phyloP scores from a whole-genome alignment of 2,888 invertebrate genomes.

The Meiosimyza platycephala region DNA sequence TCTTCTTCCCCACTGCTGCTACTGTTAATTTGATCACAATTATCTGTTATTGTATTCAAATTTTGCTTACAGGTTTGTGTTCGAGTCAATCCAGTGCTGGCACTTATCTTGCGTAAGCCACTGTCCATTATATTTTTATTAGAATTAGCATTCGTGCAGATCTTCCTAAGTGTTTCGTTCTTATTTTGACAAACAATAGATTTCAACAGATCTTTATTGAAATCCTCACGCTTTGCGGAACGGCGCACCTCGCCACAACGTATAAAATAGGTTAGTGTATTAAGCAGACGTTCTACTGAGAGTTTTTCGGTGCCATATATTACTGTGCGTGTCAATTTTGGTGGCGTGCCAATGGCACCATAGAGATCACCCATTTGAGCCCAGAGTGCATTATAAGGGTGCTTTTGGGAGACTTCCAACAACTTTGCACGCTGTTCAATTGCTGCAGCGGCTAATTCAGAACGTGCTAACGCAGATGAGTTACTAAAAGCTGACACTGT shows the following conservation, averaged over 20 bases:
- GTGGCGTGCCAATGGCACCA: conserved; percentile 85
- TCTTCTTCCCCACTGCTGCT: conserved; percentile 44
- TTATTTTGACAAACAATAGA: conserved; percentile 50
- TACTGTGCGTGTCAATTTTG: conserved; percentile 82
- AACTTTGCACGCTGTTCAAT: conserved; percentile 68
- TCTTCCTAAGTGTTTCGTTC: conserved; percentile 52
- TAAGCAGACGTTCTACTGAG: conserved; percentile 78
- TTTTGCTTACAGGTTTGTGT: conserved; percentile 62
- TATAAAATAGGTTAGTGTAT: conserved; percentile 87
- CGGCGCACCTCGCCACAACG: conserved; percentile 80
- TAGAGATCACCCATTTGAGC: conserved; percentile 88
- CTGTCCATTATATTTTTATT: conserved; percentile 5
- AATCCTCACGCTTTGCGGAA: conserved; percentile 67
- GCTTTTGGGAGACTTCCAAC: conserved; percentile 71
- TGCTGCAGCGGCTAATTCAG: conserved; percentile 53
- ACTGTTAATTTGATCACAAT: conserved; percentile 41
- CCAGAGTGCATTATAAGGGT: conserved; percentile 90
- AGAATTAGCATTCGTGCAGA: conserved; percentile 38
- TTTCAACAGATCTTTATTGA: conserved; percentile 60
- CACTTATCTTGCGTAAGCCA: background rate
- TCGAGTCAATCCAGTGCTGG: conserved; percentile 52
- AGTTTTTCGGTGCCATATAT: conserved; percentile 76
- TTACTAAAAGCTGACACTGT: conserved; percentile 72
- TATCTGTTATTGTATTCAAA: conserved; percentile 54
- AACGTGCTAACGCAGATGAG: conserved; percentile 51